Evolutionary conservation across 2,888 invertebrate genomes (phyloP), one percentile per base, ranked within the genome.

Genomic region (Ectropis crepuscularia): DNA sequence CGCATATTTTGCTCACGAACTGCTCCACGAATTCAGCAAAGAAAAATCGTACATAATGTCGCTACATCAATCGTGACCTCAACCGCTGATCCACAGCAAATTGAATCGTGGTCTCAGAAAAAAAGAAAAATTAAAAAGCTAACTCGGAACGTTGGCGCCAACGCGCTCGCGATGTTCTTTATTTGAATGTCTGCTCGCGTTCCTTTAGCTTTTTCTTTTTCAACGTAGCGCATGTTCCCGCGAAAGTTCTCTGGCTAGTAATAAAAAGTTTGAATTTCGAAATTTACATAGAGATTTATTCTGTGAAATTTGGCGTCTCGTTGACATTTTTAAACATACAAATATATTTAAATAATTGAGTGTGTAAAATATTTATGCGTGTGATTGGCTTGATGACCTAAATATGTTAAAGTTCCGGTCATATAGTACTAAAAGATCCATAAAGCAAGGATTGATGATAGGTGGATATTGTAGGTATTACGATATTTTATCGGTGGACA

Each of bases 131-230:
- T 48, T 49, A 38, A 88, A 89, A 89, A 88, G 86, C 81, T 85
- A 85, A 81, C 84, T 76, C 81, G 83, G 87, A 87, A 86, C 87
- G 90, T 88, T 90, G 92, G 92, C 92, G 92, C 92, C 92, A 89
- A 86, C 87, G 87, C 87, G 88, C 87, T 85, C 82, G 81, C 75
- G 84, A 82, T 85, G 86, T 74, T 82, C 89, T 89, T 90, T 90
- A 89, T 89, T 85, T 87, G 85, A 88, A 85, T 85, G 86, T 83
- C 83, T 83, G 81, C 78, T 78, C 73, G 69, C 78, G 80, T 79
- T 81, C 77, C 73, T 73, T 74, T 53, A 68, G 67, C 61, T 70
- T 77, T 76, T 74, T 75, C 71, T 72, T 71, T 60, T 76, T 76
- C 76, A 76, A 72, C 65, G 75, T 76, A 76, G 72, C 65, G 75